Evolutionary conservation across 2,888 invertebrate genomes (phyloP).

Genomic region (Embidobia sp.): DNA sequence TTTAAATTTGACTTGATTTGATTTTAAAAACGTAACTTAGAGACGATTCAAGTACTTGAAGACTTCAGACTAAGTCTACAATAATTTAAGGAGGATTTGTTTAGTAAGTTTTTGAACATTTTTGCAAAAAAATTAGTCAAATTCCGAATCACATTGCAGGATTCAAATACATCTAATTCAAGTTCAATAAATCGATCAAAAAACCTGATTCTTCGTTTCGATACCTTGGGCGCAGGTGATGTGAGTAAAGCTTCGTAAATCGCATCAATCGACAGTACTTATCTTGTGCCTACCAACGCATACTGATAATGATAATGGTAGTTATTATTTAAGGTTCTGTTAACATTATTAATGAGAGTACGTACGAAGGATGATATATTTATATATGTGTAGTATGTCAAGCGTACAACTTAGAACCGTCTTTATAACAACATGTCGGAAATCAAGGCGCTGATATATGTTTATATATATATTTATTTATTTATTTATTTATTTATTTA

Average conservation of each 20-base stretch:
- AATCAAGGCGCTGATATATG: conserved; percentile 56
- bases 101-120: too few species aligned
- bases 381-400: conserved; percentile 59
- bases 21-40: too few species aligned
- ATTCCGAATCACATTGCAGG: too few species aligned
- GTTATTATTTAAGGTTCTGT: conserved; percentile 49
- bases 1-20: too few species aligned
- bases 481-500: conserved; percentile 7
- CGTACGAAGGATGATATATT: conserved; percentile 62
- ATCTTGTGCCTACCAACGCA: conserved; percentile 61
- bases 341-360: conserved; percentile 54
- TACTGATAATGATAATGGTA: conserved; percentile 62
- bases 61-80: too few species aligned
- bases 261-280: conserved; percentile 54
- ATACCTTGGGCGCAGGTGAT: conserved; percentile 25
- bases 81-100: too few species aligned
- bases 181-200: not conserved
- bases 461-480: conserved; percentile 18
- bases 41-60: too few species aligned
- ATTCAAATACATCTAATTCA: not conserved
- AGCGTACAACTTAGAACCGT: conserved; percentile 60
- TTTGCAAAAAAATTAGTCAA: too few species aligned
- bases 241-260: conserved; percentile 34
- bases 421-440: conserved; percentile 39
- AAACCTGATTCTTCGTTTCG: not conserved